phyloP scores from a whole-genome alignment of 2,113 vertebrate genomes.

The Aphelocoma coerulescens region DNA sequence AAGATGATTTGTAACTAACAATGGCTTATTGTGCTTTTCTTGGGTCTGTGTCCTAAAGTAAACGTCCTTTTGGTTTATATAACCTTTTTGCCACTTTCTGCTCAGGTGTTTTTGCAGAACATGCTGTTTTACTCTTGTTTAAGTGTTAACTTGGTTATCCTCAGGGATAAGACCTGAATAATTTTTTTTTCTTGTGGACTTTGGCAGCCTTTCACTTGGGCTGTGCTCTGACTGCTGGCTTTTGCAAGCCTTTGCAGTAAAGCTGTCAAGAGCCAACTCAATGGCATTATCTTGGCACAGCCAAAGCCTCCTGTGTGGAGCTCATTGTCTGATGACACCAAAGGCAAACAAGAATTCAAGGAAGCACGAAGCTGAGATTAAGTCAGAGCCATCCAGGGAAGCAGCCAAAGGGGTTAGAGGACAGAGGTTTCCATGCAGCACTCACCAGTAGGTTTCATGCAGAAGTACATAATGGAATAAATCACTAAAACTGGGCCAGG shows the following conservation, averaged over 20 bases:
- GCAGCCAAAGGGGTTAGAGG: background rate
- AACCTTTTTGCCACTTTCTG: constrained; percentile 37
- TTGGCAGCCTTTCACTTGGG: constrained; percentile 13
- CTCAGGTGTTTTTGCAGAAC: constrained; percentile 12
- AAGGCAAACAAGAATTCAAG: background rate
- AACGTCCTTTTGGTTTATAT: constrained; percentile 29
- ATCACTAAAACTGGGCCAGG: constrained; percentile 4
- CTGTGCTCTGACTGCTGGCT: background rate
- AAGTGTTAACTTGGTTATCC: constrained; percentile 1
- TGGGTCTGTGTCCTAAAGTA: constrained; percentile 20
- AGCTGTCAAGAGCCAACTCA: background rate
- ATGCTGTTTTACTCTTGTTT: constrained; percentile 8
- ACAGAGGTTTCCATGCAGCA: background rate
- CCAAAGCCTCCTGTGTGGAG: background rate
- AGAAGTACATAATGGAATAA: background rate
- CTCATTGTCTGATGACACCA: background rate
- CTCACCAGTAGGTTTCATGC: background rate
- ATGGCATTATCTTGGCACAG: background rate
- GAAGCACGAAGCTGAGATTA: background rate
- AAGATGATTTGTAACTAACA: constrained; percentile 40
- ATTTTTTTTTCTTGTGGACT: background rate
- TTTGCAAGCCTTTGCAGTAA: constrained; percentile 18
- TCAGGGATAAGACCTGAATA: background rate
- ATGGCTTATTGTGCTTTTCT: constrained; percentile 44
- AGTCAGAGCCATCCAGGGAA: background rate